These are phyloP conservation scores for Anomalospiza imberbis DNA, from an alignment of 2,797 vertebrate species.

Conservation along the genomic window DNA sequence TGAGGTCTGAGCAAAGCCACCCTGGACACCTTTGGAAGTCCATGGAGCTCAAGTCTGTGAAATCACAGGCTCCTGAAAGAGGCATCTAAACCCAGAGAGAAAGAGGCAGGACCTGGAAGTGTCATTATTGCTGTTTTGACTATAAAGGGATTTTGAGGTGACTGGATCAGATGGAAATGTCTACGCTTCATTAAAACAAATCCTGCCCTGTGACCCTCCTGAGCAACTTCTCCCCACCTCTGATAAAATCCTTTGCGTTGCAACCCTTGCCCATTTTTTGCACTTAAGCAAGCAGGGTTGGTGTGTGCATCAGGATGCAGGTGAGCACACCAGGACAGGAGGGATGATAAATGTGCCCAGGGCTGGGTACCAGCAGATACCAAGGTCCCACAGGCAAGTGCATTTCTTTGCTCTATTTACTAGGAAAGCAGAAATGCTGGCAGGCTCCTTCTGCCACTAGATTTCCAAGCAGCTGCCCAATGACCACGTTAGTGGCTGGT, in stretches of 20 bases:
- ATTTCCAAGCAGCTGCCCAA: constrained; percentile 22
- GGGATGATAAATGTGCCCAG: background rate
- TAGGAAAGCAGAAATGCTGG: background rate
- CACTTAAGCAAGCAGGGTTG: background rate
- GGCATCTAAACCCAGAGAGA: background rate
- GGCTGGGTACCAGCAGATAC: background rate
- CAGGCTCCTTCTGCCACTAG: constrained; percentile 8
- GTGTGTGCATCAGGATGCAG: background rate
- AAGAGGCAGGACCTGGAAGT: background rate
- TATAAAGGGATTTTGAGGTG: background rate
- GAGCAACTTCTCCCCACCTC: background rate
- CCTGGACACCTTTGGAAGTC: background rate
- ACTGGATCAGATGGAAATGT: background rate
- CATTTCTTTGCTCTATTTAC: background rate
- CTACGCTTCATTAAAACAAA: background rate
- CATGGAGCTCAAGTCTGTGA: background rate
- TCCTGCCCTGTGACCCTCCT: background rate
- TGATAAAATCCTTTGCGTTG: rapidly evolving
- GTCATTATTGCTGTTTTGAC: background rate
- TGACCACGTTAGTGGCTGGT: background rate
- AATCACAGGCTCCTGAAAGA: background rate
- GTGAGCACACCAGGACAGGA: background rate
- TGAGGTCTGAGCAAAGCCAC: background rate
- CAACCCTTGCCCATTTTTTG: background rate
- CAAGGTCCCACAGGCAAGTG: background rate